phyloP scores from a whole-genome alignment of 2,113 vertebrate genomes.

The Upupa epops region DNA sequence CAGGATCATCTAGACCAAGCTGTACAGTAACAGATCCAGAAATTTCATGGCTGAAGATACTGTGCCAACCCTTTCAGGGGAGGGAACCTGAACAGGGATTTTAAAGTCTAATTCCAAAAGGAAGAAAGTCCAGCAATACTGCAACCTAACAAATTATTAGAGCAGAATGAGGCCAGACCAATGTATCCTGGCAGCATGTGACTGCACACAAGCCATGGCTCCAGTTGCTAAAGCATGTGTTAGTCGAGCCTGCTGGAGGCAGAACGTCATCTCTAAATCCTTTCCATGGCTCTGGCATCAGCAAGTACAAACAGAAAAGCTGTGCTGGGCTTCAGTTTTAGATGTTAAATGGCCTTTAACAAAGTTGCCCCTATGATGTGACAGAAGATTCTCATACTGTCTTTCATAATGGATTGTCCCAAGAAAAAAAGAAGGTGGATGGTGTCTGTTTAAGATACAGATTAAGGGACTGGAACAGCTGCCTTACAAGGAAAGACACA shows the following conservation, averaged over 20 bases:
- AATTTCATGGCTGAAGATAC: background rate
- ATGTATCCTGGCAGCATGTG: background rate
- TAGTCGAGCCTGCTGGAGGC: background rate
- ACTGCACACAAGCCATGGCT: background rate
- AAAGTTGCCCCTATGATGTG: background rate
- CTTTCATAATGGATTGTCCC: accelerated
- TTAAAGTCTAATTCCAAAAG: background rate
- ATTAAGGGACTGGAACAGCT: no score
- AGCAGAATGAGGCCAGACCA: background rate
- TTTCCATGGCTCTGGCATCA: background rate
- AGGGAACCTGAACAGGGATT: background rate
- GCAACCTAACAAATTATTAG: background rate
- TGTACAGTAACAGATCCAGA: no score
- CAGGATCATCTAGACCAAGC: no score
- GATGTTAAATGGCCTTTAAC: background rate
- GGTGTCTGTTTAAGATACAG: background rate
- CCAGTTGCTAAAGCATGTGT: background rate
- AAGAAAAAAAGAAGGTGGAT: background rate
- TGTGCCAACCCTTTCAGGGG: background rate
- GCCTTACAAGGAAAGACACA: no score
- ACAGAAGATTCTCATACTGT: background rate
- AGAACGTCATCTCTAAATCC: background rate
- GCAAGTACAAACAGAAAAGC: background rate
- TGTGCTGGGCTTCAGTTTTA: background rate
- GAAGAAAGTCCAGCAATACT: background rate